Evolutionary conservation across 2,113 vertebrate genomes (phyloP).

Genomic region (Oreocharis arfaki): DNA sequence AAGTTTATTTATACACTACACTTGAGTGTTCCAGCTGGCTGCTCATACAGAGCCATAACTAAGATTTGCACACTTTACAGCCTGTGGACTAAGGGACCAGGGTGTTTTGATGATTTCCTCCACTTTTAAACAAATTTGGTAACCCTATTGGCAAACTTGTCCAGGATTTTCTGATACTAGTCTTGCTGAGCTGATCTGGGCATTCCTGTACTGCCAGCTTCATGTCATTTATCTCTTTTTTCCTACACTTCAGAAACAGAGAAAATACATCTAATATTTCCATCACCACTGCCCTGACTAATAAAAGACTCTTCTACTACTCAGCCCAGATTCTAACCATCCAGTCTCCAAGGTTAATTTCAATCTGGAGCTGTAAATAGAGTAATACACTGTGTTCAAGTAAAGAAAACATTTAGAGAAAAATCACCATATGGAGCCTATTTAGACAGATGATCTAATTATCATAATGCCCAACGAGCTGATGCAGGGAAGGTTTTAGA

Average conservation of each 20-base stretch:
- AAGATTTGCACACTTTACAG: not conserved
- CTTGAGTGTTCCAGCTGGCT: not conserved
- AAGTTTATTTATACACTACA: not conserved
- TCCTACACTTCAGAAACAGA: not conserved
- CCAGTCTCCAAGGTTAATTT: slow-evolving; percentile 53
- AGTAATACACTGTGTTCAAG: slow-evolving; percentile 45
- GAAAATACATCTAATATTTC: not conserved
- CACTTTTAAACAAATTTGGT: not conserved
- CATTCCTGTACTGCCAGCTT: not conserved
- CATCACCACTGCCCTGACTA: not conserved
- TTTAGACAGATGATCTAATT: slow-evolving; percentile 63
- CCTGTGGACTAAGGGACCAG: not conserved
- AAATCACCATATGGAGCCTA: slow-evolving; percentile 53
- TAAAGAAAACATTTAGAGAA: slow-evolving; percentile 62
- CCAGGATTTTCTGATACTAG: rapidly evolving
- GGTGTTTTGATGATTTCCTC: not conserved
- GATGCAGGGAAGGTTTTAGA: slow-evolving; percentile 6
- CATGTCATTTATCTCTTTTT: not conserved
- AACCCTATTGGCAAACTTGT: rapidly evolving
- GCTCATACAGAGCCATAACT: not conserved
- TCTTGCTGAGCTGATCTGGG: not conserved
- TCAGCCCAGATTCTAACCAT: slow-evolving; percentile 21
- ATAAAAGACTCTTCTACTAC: not conserved
- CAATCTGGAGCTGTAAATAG: slow-evolving; percentile 15
- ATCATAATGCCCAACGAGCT: slow-evolving; percentile 44